Conservation (phyloP, 1,140 invertebrate genomes). For the Hyles vespertilio region DNA sequence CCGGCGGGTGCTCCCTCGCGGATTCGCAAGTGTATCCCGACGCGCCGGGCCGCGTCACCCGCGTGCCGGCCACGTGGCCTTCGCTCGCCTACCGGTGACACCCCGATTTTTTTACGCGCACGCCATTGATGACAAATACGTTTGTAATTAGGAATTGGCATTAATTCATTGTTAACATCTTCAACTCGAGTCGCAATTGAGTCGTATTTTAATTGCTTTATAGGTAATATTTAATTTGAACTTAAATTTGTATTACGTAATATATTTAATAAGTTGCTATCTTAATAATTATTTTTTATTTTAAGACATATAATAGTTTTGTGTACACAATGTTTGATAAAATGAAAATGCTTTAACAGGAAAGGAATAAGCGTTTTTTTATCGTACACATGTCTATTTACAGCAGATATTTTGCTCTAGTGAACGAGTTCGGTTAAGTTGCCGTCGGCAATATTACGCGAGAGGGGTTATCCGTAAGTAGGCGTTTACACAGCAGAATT, state of each 20-base stretch:
- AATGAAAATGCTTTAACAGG: too few relatives aligned
- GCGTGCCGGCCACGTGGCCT: slow-evolving; percentile 64
- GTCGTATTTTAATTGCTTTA: too few relatives aligned
- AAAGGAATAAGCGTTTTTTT: too few relatives aligned
- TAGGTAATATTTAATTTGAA: too few relatives aligned
- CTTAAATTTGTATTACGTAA: too few relatives aligned
- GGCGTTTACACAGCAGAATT: too few relatives aligned
- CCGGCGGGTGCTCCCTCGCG: slow-evolving; percentile 68
- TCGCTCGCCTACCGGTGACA: slow-evolving; percentile 45
- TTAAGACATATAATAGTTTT: too few relatives aligned
- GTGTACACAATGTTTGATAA: too few relatives aligned
- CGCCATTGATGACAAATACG: slow-evolving; percentile 52
- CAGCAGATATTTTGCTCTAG: not conserved
- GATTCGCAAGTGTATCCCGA: slow-evolving; percentile 55
- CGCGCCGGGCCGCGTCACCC: slow-evolving; percentile 43
- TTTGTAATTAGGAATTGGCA: slow-evolving; percentile 37
- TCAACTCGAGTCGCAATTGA: too few relatives aligned
- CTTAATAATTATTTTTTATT: too few relatives aligned
- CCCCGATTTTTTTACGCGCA: slow-evolving; percentile 41
- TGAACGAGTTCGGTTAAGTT: slow-evolving; percentile 11
- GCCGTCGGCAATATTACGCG: slow-evolving; percentile 14
- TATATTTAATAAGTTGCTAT: too few relatives aligned
- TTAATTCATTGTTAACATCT: too few relatives aligned
- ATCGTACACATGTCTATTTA: slow-evolving; percentile 3
- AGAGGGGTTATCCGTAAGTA: slow-evolving; percentile 1